Base-by-base conservation (phyloP, 2,888 invertebrate genomes). In the Teleiodes luculella region DNA sequence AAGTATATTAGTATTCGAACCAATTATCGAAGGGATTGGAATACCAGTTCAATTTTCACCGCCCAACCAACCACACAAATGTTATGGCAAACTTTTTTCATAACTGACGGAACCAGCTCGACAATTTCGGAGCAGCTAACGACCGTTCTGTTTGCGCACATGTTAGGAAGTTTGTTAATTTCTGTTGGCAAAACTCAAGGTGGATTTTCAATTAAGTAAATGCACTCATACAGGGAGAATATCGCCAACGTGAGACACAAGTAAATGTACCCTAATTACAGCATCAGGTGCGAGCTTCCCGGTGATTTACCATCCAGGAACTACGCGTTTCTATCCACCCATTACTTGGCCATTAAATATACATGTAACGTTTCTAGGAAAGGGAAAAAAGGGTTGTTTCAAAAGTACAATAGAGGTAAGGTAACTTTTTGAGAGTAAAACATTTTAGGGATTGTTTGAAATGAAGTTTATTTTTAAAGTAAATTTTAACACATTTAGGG, bases 201-300 rank as follows among this genome's bases (percentile, higher is more conserved):
- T 37, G 18, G 33, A 28, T 13, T 50, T 46, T 31, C 54, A 54
- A 54, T 54, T 54, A 54, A 20, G 54, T 46, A 47, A 54, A 52
- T 55, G 55, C 52, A 50, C 52, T 47, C 28, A 54, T 45, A 50
- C 45, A 37, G 20, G 20, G 16, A 41, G 20, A 28, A 20, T n/a
- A 20, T 24, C 20, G n/a, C 20, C 11, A 24, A 46, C 16, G 28
- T 30, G 46, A 46, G 31, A 31, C 46, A 31, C 4, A 14, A 33
- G 46, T 30, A 43, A 43, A 24, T n/a, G 28, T 43, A 10, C n/a
- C 43, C 4, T 43, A 46, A 31, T n/a, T 31, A 16, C 20, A 11
- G 46, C 8, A 33, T 48, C 55, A 55, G 55, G 52, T 55, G 55
- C 30, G 36, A 20, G 41, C 43, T 49, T 24, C 37, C 36, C 13